Base-by-base conservation (phyloP, 2,888 invertebrate species). In the Glaucopsyche alexis region DNA sequence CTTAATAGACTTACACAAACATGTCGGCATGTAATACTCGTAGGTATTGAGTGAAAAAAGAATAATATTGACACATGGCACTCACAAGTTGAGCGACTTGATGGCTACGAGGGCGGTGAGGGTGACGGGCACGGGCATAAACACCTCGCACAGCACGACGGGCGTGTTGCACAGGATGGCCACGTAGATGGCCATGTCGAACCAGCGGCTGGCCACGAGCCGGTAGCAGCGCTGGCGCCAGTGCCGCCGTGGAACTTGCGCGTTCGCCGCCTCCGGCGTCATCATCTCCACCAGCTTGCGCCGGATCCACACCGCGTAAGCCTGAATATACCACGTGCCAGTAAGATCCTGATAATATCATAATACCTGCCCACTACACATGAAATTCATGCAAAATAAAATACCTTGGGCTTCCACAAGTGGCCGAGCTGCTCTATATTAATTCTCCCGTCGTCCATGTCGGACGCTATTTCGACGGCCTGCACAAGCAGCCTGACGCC, bases 401-500 rank as follows among this genome's bases (percentile, higher is more conserved):
- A n/a, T n/a, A n/a, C 92, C 85, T 92, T 92, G 11, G 92, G 92
- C 73, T 80, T 89, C 93, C 93, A 94, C 74, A 93, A 78, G 7
- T 83, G 82, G 1, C 89, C 90, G 1, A 94, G 80, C 76, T 89
- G 89, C 0, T 91, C 91, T 71, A 93, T 75, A 60, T 94, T 93
- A 71, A 91, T 79, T 72, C 83, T 83, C 1, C 91, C 89, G 9
- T 89, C 84, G 6, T 88, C 87, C 2, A 90, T 85, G 74, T 94
- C 94, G 0, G 93, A 89, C 0, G 94, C 93, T 0, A 88, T 86
- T 64, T 94, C 94, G 0, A 94, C 90, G 0, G 93, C 91, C 73
- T 94, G 94, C 7, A 94, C 91, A 14, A 95, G 81, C 0, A 92
- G 85, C 66, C 93, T 84, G 0, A 95, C 93, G 0, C 94, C 94